These are phyloP conservation scores for Cyclophora punctaria DNA, from an alignment of 2,888 invertebrate genomes.

Conservation along the genomic window DNA sequence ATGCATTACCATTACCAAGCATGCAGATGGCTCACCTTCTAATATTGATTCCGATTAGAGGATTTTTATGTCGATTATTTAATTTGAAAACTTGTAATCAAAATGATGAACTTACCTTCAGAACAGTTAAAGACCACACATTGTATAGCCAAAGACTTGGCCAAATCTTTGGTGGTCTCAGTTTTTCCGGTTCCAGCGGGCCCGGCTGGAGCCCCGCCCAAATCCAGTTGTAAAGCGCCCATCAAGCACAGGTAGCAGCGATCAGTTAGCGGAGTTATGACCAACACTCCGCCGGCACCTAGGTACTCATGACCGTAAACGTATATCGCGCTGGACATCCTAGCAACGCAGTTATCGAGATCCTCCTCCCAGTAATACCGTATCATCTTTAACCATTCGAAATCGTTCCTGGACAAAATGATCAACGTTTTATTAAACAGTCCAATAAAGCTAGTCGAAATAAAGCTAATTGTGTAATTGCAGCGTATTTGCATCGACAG, in stretches of 20 bases:
- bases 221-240: conserved; percentile 90
- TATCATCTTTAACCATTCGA: conserved; percentile 93
- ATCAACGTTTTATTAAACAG: too few relatives aligned
- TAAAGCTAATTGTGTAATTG: too few relatives aligned
- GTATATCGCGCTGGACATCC: conserved; percentile 90
- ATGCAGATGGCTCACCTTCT: too few relatives aligned
- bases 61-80: neutral
- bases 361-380: conserved; percentile 91
- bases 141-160: conserved; percentile 90
- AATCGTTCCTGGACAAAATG: conserved; percentile 72
- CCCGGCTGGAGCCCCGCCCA: conserved; percentile 92
- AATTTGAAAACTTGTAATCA: neutral
- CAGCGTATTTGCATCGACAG: too few relatives aligned
- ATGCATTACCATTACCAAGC: too few relatives aligned
- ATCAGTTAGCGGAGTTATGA: conserved; percentile 93
- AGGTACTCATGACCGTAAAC: conserved; percentile 93
- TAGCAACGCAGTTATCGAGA: conserved; percentile 84
- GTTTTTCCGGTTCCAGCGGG: conserved; percentile 92
- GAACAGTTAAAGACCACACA: conserved; percentile 96
- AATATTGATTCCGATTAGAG: too few relatives aligned
- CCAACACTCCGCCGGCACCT: conserved; percentile 88
- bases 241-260: conserved; percentile 91
- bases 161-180: conserved; percentile 92
- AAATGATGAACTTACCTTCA: conserved; percentile 73
- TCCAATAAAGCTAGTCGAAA: too few relatives aligned